These are phyloP conservation scores for Pogonocichla stellata DNA, from an alignment of 2,113 vertebrate species.

Conservation along the genomic window DNA sequence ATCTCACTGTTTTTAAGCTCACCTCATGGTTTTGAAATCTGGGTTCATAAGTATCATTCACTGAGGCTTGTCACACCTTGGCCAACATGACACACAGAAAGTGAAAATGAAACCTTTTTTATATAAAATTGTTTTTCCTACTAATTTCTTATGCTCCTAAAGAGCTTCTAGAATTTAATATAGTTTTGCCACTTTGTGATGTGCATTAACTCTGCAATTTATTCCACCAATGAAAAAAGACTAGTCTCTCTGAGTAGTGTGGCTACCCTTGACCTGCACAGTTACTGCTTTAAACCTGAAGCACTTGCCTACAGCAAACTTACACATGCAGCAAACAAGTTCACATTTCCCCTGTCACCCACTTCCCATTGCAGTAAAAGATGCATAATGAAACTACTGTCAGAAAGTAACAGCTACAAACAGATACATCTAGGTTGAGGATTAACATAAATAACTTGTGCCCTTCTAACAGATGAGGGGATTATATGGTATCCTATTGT, in stretches of 20 bases:
- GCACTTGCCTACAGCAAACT: background rate
- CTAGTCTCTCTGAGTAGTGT: background rate
- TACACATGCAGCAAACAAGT: background rate
- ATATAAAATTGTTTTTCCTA: background rate
- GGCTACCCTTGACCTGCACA: background rate
- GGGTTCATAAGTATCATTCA: background rate
- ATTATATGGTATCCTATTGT: constrained; percentile 26
- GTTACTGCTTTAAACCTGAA: background rate
- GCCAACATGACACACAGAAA: background rate
- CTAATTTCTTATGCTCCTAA: background rate
- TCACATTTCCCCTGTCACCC: background rate
- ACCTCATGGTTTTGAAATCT: background rate
- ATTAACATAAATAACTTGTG: constrained; percentile 36
- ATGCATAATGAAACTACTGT: background rate
- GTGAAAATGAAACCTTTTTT: background rate
- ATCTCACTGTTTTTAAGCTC: background rate
- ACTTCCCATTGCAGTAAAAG: background rate
- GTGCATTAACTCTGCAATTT: background rate
- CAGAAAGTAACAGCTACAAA: background rate
- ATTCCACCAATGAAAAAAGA: background rate
- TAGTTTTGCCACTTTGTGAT: background rate
- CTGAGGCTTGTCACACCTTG: background rate
- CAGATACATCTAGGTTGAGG: constrained; percentile 8
- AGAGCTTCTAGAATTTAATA: background rate
- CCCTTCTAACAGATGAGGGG: constrained; percentile 18